These are phyloP conservation scores for Helicolenus hilgendorfi DNA, from an alignment of 2,797 vertebrate genomes.

Conservation along the genomic window DNA sequence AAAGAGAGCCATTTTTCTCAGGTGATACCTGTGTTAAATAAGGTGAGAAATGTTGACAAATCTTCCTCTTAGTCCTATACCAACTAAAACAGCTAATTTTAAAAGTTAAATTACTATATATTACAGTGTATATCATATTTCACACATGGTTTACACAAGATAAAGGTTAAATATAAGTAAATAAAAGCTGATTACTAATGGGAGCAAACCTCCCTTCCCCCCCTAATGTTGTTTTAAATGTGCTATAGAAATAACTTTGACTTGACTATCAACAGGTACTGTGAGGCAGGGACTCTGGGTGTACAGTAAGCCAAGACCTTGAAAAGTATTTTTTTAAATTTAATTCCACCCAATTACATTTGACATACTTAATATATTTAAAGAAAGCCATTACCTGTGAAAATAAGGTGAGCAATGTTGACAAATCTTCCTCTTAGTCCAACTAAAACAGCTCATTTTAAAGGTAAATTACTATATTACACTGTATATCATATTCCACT, in stretches of 20 bases:
- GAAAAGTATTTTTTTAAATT: too few relatives aligned
- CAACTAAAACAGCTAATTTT: not conserved
- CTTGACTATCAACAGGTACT: too few relatives aligned
- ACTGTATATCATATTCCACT: not conserved
- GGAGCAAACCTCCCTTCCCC: conserved; percentile 33
- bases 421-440: not conserved
- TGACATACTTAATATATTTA: too few relatives aligned
- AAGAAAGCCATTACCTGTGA: not conserved
- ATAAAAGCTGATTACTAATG: not conserved
- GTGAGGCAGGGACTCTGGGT: too few relatives aligned
- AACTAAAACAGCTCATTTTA: not conserved
- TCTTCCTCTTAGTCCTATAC: not conserved
- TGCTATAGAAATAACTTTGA: too few relatives aligned
- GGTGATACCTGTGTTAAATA: too few relatives aligned
- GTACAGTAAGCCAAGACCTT: too few relatives aligned
- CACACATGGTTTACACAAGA: fast-evolving
- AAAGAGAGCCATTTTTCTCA: too few relatives aligned
- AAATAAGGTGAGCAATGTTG: not conserved
- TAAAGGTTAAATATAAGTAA: not conserved
- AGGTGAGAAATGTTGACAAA: not conserved
- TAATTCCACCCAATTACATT: too few relatives aligned
- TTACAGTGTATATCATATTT: not conserved
- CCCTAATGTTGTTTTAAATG: too few relatives aligned
- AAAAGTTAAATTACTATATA: too few relatives aligned
- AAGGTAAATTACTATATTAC: fast-evolving